Percentiles rank a stretch among this genome's conserved stretches.
Conservation (phyloP, 2,797 vertebrate species). For the Galago senegalensis region DNA sequence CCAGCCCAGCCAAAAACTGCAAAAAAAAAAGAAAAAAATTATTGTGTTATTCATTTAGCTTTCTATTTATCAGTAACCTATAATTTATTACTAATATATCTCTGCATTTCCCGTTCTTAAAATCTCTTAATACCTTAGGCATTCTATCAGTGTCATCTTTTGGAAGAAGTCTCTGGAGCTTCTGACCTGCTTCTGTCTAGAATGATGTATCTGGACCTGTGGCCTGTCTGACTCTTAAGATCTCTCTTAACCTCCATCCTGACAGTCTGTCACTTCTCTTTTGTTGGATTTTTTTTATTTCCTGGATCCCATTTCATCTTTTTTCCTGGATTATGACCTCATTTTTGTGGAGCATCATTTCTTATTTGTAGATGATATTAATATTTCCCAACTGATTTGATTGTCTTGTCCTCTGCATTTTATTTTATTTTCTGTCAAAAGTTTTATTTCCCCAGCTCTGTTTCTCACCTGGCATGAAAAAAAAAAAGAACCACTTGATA, state of each 20-base stretch:
- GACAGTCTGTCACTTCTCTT: not conserved
- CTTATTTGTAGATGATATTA: constrained; percentile 21
- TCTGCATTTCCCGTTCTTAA: not conserved
- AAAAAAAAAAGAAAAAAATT: not conserved
- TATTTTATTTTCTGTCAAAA: not conserved
- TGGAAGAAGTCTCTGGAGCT: not conserved
- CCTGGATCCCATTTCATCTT: not conserved
- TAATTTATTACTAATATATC: not conserved
- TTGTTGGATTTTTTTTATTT: constrained; percentile 9
- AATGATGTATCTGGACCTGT: not conserved
- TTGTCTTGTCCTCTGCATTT: constrained; percentile 2
- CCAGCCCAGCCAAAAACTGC: too few species aligned
- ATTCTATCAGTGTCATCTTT: not conserved
- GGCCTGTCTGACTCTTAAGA: not conserved
- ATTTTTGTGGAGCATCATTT: not conserved
- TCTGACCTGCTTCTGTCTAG: not conserved
- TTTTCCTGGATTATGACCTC: not conserved
- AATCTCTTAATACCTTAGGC: not conserved
- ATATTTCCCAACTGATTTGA: not conserved
- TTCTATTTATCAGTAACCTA: not conserved
- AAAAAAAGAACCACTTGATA: not conserved
- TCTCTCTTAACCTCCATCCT: not conserved
- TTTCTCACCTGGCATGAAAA: not conserved
- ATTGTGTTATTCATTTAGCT: not conserved
- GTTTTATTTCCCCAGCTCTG: not conserved